These are phyloP conservation scores for Globodera rostochiensis DNA, from an alignment of 1,140 invertebrate species.

Conservation along the genomic window DNA sequence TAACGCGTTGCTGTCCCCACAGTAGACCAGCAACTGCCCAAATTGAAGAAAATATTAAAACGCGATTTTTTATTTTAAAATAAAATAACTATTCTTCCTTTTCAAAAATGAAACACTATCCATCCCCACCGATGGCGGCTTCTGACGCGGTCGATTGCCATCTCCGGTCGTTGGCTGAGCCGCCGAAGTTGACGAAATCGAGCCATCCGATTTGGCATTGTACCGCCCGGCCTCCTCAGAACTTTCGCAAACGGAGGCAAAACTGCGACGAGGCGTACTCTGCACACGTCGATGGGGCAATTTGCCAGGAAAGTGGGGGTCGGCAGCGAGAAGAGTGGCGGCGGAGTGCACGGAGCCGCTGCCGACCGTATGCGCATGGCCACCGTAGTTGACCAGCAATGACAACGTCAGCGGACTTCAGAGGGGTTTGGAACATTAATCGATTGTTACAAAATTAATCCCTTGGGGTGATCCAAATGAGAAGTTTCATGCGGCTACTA, in stretches of 20 bases:
- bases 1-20: slow-evolving; percentile 47
- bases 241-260: not conserved
- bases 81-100: not conserved
- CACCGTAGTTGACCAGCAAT: slow-evolving; percentile 41
- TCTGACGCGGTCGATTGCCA: slow-evolving; percentile 37
- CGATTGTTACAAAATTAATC: no score
- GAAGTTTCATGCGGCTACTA: no score
- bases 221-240: slow-evolving; percentile 21
- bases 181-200: not conserved
- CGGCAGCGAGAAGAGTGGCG: slow-evolving; percentile 6
- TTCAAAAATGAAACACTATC: no score
- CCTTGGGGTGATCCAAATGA: no score
- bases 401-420: slow-evolving; percentile 41
- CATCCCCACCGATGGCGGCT: slow-evolving; percentile 39
- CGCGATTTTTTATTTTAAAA: slow-evolving; percentile 2
- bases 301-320: slow-evolving; percentile 13
- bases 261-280: not conserved
- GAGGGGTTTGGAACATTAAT: no score
- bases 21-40: slow-evolving; percentile 58
- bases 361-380: not conserved
- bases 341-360: not conserved
- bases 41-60: not conserved
- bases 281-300: slow-evolving; percentile 12
- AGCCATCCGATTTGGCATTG: slow-evolving; percentile 27
- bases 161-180: not conserved